A percentile compares a stretch with the other conserved stretches of the same genome.
phyloP scores from a whole-genome alignment of 2,888 invertebrate genomes.

The Eupithecia tripunctaria region DNA sequence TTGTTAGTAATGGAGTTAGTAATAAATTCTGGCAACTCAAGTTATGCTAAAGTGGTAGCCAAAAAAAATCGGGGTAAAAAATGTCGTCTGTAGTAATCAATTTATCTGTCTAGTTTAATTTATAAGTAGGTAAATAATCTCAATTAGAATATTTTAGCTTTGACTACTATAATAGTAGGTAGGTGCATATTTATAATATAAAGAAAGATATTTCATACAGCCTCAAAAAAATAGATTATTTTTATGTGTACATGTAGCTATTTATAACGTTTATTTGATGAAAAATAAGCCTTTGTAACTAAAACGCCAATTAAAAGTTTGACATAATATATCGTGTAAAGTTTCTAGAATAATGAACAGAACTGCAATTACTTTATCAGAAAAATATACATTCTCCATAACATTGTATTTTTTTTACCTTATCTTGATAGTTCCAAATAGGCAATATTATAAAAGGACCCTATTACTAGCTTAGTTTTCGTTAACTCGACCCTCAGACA shows the following conservation, averaged over 20 bases:
- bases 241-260: constrained; percentile 36
- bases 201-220: constrained; percentile 48
- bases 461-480: no score
- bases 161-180: constrained; percentile 30
- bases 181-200: constrained; percentile 33
- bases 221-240: constrained; percentile 51
- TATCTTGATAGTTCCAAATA: background rate
- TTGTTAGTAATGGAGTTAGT: background rate
- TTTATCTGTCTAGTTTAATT: constrained; percentile 7
- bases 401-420: constrained; percentile 55
- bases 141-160: constrained; percentile 61
- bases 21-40: background rate
- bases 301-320: constrained; percentile 73
- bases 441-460: background rate
- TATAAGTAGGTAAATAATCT: constrained; percentile 73
- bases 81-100: background rate
- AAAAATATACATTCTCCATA: constrained; percentile 80
- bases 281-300: constrained; percentile 67
- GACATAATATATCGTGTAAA: constrained; percentile 76
- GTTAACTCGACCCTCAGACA: no score
- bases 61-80: background rate
- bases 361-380: constrained; percentile 81
- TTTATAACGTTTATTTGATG: constrained; percentile 52
- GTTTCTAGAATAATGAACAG: constrained; percentile 74
- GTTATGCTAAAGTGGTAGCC: background rate